Evolutionary conservation across 2,113 vertebrate genomes (phyloP).

Genomic region (Parotia lawesii): DNA sequence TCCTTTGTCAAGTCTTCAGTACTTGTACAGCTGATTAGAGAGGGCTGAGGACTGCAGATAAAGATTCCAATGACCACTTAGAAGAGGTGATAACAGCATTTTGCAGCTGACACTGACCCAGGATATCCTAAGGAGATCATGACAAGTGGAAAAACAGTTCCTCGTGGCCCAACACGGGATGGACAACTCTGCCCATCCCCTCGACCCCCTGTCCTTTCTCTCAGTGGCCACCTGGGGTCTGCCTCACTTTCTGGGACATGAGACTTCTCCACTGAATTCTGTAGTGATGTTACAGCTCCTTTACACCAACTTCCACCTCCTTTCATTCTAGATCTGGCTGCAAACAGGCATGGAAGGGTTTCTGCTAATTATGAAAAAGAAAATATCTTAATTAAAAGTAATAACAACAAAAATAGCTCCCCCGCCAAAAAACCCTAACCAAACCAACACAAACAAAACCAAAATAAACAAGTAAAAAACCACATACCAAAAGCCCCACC

Average conservation of each 20-base stretch:
- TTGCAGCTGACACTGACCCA: not conserved
- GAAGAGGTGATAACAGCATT: not conserved
- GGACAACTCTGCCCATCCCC: not conserved
- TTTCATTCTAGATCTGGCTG: not conserved
- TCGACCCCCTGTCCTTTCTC: not conserved
- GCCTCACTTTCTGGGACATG: not conserved
- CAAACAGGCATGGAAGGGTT: not conserved
- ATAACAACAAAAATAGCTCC: too few species aligned
- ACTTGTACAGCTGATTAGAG: not conserved
- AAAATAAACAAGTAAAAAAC: too few species aligned
- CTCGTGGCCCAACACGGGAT: accelerated
- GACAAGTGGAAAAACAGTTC: not conserved
- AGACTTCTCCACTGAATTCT: too few species aligned
- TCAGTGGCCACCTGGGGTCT: not conserved
- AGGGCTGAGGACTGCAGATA: too few species aligned
- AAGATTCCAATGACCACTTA: not conserved
- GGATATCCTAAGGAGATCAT: not conserved
- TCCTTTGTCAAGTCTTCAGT: not conserved
- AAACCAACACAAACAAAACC: not conserved
- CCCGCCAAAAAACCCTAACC: not conserved
- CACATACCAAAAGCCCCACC: not conserved
- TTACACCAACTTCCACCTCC: too few species aligned
- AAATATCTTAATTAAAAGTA: not conserved
- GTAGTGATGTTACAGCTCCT: not conserved
- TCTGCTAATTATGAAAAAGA: not conserved